Evolutionary conservation across 2,797 vertebrate species (phyloP), one percentile per base, ranked within the genome.

Genomic region (Crypturellus tataupa): DNA sequence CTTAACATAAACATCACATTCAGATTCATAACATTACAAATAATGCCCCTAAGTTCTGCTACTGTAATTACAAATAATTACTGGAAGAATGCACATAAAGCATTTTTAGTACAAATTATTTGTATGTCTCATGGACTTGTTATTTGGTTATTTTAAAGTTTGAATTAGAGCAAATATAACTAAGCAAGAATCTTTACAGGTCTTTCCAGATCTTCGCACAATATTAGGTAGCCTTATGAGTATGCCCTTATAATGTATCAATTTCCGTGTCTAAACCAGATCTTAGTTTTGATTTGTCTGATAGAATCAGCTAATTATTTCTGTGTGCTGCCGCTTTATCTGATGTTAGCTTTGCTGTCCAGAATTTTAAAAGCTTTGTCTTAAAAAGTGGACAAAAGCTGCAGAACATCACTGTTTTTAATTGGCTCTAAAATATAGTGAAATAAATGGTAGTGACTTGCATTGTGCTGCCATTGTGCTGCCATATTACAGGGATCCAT

Each of bases 241-340:
- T 71, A 80, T 49, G 56, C 49, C 31, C 35, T 81, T 81, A 14
- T 46, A 68, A 77, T 17, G 9, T 81, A 87, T 76, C 70, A 49
- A 4, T 78, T 84, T 37, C 33, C 73, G 25, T 56, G 39, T 2
- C n/a, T 85, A 20, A 92, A 85, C 85, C n/a, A 80, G 56, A 83
- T 72, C n/a, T 93, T 53, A 55, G 47, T 76, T 91, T 82, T 79
- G 40, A 8, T 93, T 79, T 58, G n/a, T 49, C n/a, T 81, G 71
- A 80, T 67, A 78, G 31, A 85, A 82, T 92, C 72, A 91, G 23
- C 10, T 89, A 62, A 60, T 87, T 89, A 55, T 85, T 87, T 81
- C 49, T 87, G 12, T 71, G 69, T 89, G 46, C 11, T 40, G 21
- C 27, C 21, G 39, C 80, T 85, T 94, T 80, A 53, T 70, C 39